A percentile compares a stretch with the other conserved stretches of the same genome.
phyloP scores from a whole-genome alignment of 1,140 invertebrate genomes.

The Periplaneta americana region DNA sequence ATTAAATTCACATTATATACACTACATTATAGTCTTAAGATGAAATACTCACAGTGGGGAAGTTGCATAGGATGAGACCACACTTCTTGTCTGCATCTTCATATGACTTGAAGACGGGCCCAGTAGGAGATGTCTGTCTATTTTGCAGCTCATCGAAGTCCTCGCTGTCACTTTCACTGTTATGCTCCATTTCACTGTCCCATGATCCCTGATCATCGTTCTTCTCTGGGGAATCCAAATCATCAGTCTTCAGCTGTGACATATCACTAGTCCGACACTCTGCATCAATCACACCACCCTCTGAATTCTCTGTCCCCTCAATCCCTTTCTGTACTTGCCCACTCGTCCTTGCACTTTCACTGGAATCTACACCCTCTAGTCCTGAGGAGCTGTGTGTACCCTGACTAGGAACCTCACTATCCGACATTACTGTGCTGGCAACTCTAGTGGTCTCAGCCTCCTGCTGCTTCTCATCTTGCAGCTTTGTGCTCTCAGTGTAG shows the following conservation, averaged over 20 bases:
- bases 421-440: no score
- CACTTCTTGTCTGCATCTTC: neutral
- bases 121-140: neutral
- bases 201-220: no score
- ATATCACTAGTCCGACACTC: neutral
- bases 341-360: neutral
- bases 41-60: neutral
- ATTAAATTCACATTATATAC: no score
- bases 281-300: no score
- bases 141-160: neutral
- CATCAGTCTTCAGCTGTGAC: neutral
- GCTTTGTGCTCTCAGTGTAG: neutral
- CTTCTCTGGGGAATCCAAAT: neutral
- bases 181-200: neutral
- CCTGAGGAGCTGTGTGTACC: neutral
- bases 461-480: neutral
- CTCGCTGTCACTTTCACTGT: neutral
- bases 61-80: neutral
- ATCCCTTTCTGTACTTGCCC: no score
- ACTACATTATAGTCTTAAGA: no score
- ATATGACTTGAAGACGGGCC: neutral
- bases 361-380: neutral
- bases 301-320: no score
- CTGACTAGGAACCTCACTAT: neutral
- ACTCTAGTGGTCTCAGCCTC: neutral